Evolutionary conservation across 2,888 invertebrate species (phyloP).

Genomic region (Hypercompe scribonia): DNA sequence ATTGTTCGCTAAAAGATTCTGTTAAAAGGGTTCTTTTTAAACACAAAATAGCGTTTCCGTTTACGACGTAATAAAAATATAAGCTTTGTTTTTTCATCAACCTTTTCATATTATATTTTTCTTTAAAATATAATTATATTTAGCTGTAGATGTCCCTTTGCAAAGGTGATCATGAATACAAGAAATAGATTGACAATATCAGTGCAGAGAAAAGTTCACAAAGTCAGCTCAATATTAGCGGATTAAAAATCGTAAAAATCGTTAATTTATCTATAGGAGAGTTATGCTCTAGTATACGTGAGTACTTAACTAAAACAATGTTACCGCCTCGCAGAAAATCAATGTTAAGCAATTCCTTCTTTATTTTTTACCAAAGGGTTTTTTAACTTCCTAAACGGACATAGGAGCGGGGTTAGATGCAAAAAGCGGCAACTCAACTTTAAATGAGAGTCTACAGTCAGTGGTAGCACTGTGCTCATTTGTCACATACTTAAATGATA

Average conservation of each 20-base stretch:
- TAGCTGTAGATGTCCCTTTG: not conserved
- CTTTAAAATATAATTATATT: not conserved
- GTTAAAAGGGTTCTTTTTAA: slow-evolving; percentile 3
- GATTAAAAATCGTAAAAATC: too few relatives aligned
- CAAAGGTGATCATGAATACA: not conserved
- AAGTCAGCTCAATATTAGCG: too few relatives aligned
- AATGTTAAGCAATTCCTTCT: too few relatives aligned
- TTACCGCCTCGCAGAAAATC: too few relatives aligned
- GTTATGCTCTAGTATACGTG: not conserved
- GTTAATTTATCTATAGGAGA: not conserved
- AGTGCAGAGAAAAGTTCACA: not conserved
- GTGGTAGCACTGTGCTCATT: too few relatives aligned
- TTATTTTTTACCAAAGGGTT: too few relatives aligned
- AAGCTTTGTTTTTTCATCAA: slow-evolving; percentile 1
- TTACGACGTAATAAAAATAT: slow-evolving; percentile 1
- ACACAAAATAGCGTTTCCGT: slow-evolving; percentile 3
- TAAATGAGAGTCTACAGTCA: too few relatives aligned
- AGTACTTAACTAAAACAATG: too few relatives aligned
- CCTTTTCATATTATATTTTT: not conserved
- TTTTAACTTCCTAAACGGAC: too few relatives aligned
- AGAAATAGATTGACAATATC: not conserved
- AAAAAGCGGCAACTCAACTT: too few relatives aligned
- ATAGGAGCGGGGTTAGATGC: too few relatives aligned
- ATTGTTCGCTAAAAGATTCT: slow-evolving; percentile 1
- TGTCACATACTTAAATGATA: too few relatives aligned